Base-by-base conservation (phyloP, 1,140 invertebrate genomes). In the Zaprionus africanus region DNA sequence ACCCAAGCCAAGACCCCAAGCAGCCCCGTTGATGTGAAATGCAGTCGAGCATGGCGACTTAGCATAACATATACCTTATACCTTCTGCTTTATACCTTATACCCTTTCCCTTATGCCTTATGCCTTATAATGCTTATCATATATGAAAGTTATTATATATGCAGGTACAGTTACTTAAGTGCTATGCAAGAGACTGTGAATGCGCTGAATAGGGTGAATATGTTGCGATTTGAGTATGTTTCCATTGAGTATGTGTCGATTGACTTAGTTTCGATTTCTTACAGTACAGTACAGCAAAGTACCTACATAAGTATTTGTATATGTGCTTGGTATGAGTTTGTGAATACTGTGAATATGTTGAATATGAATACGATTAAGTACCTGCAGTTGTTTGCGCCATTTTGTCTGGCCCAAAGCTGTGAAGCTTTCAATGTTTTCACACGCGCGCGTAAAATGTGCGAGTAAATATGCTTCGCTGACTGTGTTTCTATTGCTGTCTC, bases 321-420 rank as follows among this genome's bases (percentile, higher is more conserved):
- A n/a, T 34, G 9, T 34, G 31, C 31, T 34, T 2, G 11, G 31
- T 34, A 11, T 11, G 28, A 7, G 28, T 1, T 31, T 31, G 28
- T 31, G 31, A 34, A 34, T 34, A 34, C 9, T 11, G 9, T 9
- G 31, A 34, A 34, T 34, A 34, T 34, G 31, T 11, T 34, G 31
- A 34, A 34, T 34, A 34, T 34, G 31, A 34, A 11, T 34, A 34
- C 31, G 31, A 34, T 61, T 61, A 81, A 61, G 68, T 88, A 88
- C 84, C 84, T 88, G 84, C 78, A 84, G 49, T 88, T 79, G 75
- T 84, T 90, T 90, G 84, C 81, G 88, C 84, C 84, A 88, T 88
- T 81, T 78, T 79, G 63, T 70, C 57, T 49, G 68, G 26, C 57
- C 19, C 46, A 58, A 75, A 75, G 66, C 66, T 58, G 53, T 46